phyloP scores from a whole-genome alignment of 2,888 invertebrate species.

The Pseudanteris insignis region DNA sequence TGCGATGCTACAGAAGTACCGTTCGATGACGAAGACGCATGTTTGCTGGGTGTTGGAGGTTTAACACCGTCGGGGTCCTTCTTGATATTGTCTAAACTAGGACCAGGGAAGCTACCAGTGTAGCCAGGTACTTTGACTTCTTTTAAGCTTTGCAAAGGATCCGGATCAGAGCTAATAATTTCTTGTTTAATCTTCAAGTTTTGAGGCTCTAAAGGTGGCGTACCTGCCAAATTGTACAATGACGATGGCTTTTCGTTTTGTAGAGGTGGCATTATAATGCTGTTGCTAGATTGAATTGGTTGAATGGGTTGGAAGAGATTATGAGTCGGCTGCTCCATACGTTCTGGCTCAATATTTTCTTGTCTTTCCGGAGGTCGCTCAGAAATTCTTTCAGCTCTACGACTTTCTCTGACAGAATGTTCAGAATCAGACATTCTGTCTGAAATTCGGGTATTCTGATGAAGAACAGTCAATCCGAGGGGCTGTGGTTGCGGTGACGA shows the following conservation, averaged over 20 bases:
- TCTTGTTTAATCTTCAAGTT: constrained; percentile 80
- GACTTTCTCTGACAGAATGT: constrained; percentile 30
- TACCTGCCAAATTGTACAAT: constrained; percentile 58
- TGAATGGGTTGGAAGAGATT: constrained; percentile 63
- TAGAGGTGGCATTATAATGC: constrained; percentile 48
- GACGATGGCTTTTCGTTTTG: constrained; percentile 52
- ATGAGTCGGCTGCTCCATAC: constrained; percentile 50
- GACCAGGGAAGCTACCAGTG: constrained; percentile 73
- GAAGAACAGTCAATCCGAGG: constrained; percentile 59
- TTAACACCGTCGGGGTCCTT: constrained; percentile 74
- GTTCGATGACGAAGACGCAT: constrained; percentile 53
- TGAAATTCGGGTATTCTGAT: constrained; percentile 51
- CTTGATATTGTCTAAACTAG: constrained; percentile 77
- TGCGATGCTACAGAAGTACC: constrained; percentile 52
- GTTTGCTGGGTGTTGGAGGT: constrained; percentile 62
- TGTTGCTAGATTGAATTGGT: constrained; percentile 50
- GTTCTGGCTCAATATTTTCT: constrained; percentile 47
- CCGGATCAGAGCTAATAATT: constrained; percentile 69
- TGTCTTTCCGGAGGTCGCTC: constrained; percentile 47
- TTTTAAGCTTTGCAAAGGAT: constrained; percentile 81
- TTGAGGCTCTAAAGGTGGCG: constrained; percentile 72
- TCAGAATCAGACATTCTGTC: constrained; percentile 52
- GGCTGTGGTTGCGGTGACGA: constrained; percentile 59
- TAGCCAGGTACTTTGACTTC: constrained; percentile 83
- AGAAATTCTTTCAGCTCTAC: constrained; percentile 37